Conservation (phyloP, 1,140 invertebrate genomes). For the Drosophila parvula region DNA sequence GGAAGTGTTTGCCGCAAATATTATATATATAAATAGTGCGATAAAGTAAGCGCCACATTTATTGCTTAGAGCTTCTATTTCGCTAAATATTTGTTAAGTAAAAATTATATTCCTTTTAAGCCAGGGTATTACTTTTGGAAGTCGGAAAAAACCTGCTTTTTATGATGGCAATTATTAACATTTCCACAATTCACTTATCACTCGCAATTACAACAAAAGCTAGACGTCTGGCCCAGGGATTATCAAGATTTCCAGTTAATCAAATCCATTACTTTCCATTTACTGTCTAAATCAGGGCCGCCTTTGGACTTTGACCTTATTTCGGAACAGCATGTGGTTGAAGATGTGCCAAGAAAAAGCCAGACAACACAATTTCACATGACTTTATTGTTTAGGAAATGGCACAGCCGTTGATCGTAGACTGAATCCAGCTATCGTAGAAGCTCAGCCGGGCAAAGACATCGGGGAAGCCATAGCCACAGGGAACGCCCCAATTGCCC, state of each 20-base stretch:
- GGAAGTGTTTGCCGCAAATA: background rate
- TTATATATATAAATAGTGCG: background rate
- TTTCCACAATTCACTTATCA: constrained; percentile 19
- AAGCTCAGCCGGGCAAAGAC: constrained; percentile 84
- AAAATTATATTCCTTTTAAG: background rate
- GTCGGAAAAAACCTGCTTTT: constrained; percentile 10
- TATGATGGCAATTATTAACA: constrained; percentile 27
- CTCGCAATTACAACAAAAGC: constrained; percentile 26
- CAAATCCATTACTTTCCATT: constrained; percentile 12
- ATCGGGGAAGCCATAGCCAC: constrained; percentile 85
- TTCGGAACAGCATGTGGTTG: background rate
- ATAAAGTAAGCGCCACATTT: background rate
- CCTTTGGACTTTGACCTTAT: constrained; percentile 28
- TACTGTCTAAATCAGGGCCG: background rate
- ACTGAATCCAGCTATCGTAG: constrained; percentile 77
- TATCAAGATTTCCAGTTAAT: constrained; percentile 37
- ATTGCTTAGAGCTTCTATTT: background rate
- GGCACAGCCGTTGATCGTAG: constrained; percentile 63
- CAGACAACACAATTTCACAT: constrained; percentile 6
- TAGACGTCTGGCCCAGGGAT: constrained; percentile 48
- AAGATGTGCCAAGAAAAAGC: background rate
- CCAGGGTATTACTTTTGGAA: constrained; percentile 14
- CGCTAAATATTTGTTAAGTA: background rate
- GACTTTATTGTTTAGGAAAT: constrained; percentile 29
- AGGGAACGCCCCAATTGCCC: constrained; percentile 85